These are phyloP conservation scores for Scomberomorus guttatus DNA, from an alignment of 2,797 vertebrate species.

Conservation along the genomic window DNA sequence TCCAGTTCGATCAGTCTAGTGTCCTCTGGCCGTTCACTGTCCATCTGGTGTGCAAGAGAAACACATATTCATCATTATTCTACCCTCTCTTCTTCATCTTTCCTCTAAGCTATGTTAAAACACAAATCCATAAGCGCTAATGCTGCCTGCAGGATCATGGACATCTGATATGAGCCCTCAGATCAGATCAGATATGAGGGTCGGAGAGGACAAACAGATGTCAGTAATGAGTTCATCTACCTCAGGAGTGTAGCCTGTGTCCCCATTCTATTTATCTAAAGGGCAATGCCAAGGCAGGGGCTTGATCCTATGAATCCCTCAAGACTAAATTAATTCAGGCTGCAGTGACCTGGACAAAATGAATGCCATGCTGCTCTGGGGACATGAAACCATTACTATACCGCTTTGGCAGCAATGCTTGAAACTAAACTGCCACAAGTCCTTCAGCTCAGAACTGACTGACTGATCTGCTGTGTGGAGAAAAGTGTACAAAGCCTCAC, in stretches of 20 bases:
- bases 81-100: constrained; percentile 1
- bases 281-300: constrained; percentile 26
- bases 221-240: constrained; percentile 33
- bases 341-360: constrained; percentile 79
- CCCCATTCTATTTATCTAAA: constrained; percentile 41
- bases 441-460: constrained; percentile 54
- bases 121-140: constrained; percentile 8
- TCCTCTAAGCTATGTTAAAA: constrained; percentile 11
- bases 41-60: constrained; percentile 86
- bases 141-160: neutral
- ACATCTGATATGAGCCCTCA: constrained; percentile 26
- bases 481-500: constrained; percentile 7
- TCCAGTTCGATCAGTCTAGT: constrained; percentile 95
- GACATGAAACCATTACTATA: constrained; percentile 57
- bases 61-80: constrained; percentile 23
- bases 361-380: constrained; percentile 55
- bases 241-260: constrained; percentile 34
- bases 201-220: constrained; percentile 54
- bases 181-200: constrained; percentile 41
- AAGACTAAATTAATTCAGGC: constrained; percentile 61
- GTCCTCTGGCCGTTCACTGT: constrained; percentile 92
- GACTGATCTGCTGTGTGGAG: constrained; percentile 43
- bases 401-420: constrained; percentile 46
- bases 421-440: constrained; percentile 62
- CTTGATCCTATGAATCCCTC: constrained; percentile 47